Base-by-base conservation (phyloP, 2,797 vertebrate species). In the Oreonectes daqikongensis region DNA sequence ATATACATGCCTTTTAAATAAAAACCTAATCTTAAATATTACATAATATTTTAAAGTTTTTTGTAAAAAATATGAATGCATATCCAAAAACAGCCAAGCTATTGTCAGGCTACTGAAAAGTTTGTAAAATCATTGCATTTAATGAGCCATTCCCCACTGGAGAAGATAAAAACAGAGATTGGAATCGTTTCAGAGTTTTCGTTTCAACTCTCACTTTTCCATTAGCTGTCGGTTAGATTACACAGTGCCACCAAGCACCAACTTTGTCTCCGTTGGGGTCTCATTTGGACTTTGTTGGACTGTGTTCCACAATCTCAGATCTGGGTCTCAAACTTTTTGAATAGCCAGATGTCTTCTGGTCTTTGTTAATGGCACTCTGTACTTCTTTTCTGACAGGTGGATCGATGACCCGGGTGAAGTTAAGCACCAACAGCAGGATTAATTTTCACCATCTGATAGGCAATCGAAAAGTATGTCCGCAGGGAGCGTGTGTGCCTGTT, bases 371-470 rank as follows among this genome's bases (percentile, higher is more conserved):
- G 71, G 20, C 53, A 50, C n/a, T 52, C 11, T 46, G 55, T 65
- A 28, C 52, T 60, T 69, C 52, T 40, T 60, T 28, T 60, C 44
- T 57, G 55, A 55, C 46, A 24, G 71, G 65, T 72, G 30, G 53
- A 78, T 80, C 78, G 72, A 78, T 83, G 70, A 28, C 42, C 60
- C 65, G 44, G 63, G 42, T 66, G 60, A 70, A 79, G 74, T 67
- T 80, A 80, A 57, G 52, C 68, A 68, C 42, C 40, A 59, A 69
- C 26, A 44, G 63, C 63, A 72, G 69, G 60, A 72, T 69, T 72
- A 30, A 81, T 81, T 81, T 77, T 70, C 46, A 32, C 52, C 53
- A 48, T 44, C 12, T 38, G 68, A 72, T 28, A 38, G 68, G 28
- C 71, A 72, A 77, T 72, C 63, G 63, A 77, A 77, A 38, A 7